These are phyloP conservation scores for Archegozetes longisetosus DNA, from an alignment of 1,140 invertebrate genomes.

Conservation along the genomic window DNA sequence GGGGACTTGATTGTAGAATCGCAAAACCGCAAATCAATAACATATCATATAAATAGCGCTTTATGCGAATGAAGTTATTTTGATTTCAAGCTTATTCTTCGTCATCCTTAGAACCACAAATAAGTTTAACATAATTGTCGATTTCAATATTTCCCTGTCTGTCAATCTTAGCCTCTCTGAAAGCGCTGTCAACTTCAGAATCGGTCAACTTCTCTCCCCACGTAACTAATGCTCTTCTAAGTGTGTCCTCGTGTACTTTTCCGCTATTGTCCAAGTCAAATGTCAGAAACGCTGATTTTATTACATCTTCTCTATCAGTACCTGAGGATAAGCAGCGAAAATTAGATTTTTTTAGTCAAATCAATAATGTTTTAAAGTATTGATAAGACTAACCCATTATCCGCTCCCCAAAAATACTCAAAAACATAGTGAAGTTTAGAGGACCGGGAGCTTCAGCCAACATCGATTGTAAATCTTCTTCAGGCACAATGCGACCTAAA, in stretches of 20 bases:
- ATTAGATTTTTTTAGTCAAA: conserved; percentile 38
- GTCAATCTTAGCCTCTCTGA: conserved; percentile 86
- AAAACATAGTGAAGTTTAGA: conserved; percentile 85
- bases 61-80: too few relatives aligned
- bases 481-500: conserved; percentile 49
- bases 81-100: conserved; percentile 32
- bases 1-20: too few relatives aligned
- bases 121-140: conserved; percentile 68
- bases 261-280: conserved; percentile 39
- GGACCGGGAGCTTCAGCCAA: conserved; percentile 70
- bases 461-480: conserved; percentile 83
- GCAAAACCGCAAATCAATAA: too few relatives aligned
- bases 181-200: conserved; percentile 59
- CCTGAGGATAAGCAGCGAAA: conserved; percentile 24
- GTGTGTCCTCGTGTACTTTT: conserved; percentile 35
- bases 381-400: conserved; percentile 42
- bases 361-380: too few relatives aligned
- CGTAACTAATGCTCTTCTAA: conserved; percentile 35
- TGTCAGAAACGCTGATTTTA: conserved; percentile 42
- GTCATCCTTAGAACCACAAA: conserved; percentile 57
- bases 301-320: conserved; percentile 42
- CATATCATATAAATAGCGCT: too few relatives aligned
- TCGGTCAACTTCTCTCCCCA: conserved; percentile 36
- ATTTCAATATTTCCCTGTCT: conserved; percentile 85
- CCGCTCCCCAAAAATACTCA: conserved; percentile 74